Percentiles rank a stretch among this genome's conserved stretches.
Evolutionary conservation across 2,113 vertebrate species (phyloP).

Genomic region (Salvelinus alpinus): DNA sequence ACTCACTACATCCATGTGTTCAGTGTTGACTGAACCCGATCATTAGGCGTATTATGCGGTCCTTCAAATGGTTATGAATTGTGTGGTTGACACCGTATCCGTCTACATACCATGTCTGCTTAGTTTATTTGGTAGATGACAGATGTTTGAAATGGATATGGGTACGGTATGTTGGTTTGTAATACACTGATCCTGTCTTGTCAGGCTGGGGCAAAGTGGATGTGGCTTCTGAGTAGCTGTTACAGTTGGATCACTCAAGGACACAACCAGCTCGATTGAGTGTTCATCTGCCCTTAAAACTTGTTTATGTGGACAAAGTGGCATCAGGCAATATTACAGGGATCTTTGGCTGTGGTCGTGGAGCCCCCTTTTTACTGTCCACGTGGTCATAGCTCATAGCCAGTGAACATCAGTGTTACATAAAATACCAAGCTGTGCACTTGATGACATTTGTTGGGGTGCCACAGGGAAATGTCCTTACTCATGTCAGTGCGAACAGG

Average conservation of each 20-base stretch:
- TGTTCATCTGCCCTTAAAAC: not conserved
- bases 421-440: not conserved
- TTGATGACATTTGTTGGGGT: conserved; percentile 20
- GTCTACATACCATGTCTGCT: not conserved
- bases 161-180: not conserved
- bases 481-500: conserved; percentile 16
- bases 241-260: not conserved
- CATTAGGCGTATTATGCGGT: not conserved
- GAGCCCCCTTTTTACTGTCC: not conserved
- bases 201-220: not conserved
- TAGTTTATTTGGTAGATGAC: not conserved
- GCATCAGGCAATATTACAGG: not conserved
- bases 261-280: not conserved
- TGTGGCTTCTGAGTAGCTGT: not conserved
- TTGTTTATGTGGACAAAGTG: not conserved
- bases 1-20: not conserved
- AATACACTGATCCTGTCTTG: not conserved
- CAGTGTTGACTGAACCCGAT: not conserved
- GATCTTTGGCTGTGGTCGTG: not conserved
- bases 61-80: not conserved
- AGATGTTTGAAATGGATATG: not conserved
- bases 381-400: not conserved
- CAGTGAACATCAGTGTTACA: not conserved
- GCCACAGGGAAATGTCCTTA: conserved; percentile 11
- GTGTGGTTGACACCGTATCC: not conserved